A percentile compares a stretch with the other conserved stretches of the same genome.
Evolutionary conservation across 2,888 invertebrate genomes (phyloP).

Genomic region (Icerya purchasi): DNA sequence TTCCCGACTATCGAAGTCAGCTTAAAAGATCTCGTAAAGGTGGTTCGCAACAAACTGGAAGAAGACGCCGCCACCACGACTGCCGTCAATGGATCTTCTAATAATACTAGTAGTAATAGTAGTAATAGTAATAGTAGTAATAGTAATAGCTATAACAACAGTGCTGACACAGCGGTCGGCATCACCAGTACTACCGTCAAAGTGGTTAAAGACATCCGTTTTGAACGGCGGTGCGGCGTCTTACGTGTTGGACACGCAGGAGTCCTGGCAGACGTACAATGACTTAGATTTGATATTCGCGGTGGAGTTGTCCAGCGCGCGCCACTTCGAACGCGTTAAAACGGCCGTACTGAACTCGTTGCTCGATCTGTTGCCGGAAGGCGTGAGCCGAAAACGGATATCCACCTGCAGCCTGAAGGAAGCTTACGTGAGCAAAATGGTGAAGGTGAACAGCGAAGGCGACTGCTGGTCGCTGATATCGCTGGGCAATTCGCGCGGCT

Average conservation of each 20-base stretch:
- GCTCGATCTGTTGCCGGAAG: constrained; percentile 64
- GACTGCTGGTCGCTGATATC: constrained; percentile 98
- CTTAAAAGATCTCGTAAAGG: constrained; percentile 78
- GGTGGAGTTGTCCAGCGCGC: constrained; percentile 65
- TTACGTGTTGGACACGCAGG: constrained; percentile 71
- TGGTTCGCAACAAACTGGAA: constrained; percentile 62
- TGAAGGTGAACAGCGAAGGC: constrained; percentile 87
- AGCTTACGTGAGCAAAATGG: constrained; percentile 98
- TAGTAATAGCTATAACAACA: neutral
- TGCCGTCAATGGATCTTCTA: neutral
- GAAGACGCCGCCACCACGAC: constrained; percentile 11
- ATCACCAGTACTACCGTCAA: too few species aligned
- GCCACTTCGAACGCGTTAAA: constrained; percentile 89
- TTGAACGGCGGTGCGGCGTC: constrained; percentile 96
- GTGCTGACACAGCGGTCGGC: too few species aligned
- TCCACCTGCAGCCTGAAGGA: constrained; percentile 79
- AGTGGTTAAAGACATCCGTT: constrained; percentile 67
- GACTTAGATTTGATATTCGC: constrained; percentile 98
- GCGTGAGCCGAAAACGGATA: constrained; percentile 73
- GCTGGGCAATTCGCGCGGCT: constrained; percentile 80
- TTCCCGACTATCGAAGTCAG: constrained; percentile 85
- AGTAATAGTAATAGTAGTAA: neutral
- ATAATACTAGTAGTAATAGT: neutral
- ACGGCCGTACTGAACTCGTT: constrained; percentile 82
- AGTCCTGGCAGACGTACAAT: constrained; percentile 63